Evolutionary conservation across 2,113 vertebrate species (phyloP).

Genomic region (Lota lota): DNA sequence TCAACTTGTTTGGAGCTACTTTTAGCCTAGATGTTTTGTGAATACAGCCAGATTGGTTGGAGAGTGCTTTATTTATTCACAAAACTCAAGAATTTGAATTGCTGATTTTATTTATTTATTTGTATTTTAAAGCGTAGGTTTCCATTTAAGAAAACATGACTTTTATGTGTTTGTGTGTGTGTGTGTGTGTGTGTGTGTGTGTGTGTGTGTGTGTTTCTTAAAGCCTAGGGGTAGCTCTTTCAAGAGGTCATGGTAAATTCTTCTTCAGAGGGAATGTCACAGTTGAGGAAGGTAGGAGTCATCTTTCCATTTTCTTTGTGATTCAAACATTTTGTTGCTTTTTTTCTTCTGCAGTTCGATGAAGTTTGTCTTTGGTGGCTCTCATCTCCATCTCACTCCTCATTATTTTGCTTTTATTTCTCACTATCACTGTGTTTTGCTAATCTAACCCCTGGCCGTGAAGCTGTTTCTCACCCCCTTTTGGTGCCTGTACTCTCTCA

Average conservation of each 20-base stretch:
- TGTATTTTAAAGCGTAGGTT: no score
- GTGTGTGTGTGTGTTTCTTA: conserved; percentile 25
- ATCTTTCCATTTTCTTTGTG: neutral
- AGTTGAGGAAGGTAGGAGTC: conserved; percentile 89
- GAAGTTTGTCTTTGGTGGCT: neutral
- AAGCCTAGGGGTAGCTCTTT: conserved; percentile 95
- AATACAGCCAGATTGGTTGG: no score
- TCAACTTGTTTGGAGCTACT: no score
- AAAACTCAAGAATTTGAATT: no score
- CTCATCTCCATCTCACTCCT: neutral
- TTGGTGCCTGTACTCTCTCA: neutral
- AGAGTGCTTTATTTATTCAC: no score
- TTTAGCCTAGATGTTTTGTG: no score
- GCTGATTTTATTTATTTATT: no score
- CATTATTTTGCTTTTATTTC: neutral
- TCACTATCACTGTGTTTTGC: no score
- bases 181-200: no score
- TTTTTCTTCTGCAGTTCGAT: neutral
- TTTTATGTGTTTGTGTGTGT: no score
- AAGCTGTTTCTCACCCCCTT: neutral
- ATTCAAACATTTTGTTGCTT: neutral
- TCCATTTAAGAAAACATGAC: no score
- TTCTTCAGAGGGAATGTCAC: conserved; percentile 96
- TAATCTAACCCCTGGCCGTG: no score
- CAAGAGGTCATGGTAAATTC: conserved; percentile 94